Evolutionary conservation across 2,797 vertebrate species (phyloP).

Genomic region (Onychomys arenicola): DNA sequence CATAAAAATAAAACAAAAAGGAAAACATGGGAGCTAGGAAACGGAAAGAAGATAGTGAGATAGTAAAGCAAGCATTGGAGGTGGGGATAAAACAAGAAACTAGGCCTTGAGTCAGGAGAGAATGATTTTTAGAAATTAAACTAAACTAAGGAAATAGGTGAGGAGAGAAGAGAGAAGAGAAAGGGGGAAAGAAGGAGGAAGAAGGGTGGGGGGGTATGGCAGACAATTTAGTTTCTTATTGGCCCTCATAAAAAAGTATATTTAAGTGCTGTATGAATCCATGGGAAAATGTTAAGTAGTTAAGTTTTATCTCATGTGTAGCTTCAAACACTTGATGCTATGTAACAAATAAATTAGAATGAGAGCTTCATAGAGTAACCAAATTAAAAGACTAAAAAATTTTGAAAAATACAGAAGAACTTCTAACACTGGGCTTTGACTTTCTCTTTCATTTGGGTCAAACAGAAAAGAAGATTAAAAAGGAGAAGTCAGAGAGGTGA

Average conservation of each 20-base stretch:
- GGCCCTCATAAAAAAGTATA: not conserved
- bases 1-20: too few species aligned
- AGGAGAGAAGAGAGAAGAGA: not conserved
- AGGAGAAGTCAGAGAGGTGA: not conserved
- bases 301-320: not conserved
- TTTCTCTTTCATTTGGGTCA: not conserved
- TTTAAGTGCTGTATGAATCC: not conserved
- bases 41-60: not conserved
- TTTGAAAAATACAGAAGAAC: slow-evolving; percentile 22
- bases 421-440: not conserved
- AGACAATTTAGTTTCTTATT: not conserved
- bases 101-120: not conserved
- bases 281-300: not conserved
- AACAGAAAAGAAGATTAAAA: slow-evolving; percentile 32
- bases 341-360: slow-evolving; percentile 11
- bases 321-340: slow-evolving; percentile 10
- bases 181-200: not conserved
- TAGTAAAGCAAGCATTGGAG: not conserved
- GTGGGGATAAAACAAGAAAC: not conserved
- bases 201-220: not conserved
- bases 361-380: not conserved
- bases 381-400: not conserved
- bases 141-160: not conserved
- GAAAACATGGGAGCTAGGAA: not conserved
- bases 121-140: slow-evolving; percentile 5